These are phyloP conservation scores for Biston stratarius DNA, from an alignment of 2,888 invertebrate genomes.

Conservation along the genomic window DNA sequence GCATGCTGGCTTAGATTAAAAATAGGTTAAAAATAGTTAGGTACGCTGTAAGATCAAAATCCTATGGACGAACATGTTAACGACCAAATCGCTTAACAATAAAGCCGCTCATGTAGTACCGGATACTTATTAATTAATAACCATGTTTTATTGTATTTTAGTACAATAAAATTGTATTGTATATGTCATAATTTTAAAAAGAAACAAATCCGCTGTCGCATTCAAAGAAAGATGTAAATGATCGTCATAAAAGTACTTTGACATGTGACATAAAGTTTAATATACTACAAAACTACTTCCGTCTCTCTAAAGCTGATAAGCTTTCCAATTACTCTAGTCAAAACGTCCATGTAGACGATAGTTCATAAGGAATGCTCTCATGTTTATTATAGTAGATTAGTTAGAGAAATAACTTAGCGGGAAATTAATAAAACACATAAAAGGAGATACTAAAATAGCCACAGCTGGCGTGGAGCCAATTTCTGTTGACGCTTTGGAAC, in stretches of 20 bases:
- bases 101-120: too few relatives aligned
- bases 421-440: slow-evolving; percentile 83
- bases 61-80: too few relatives aligned
- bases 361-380: slow-evolving; percentile 29
- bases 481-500: slow-evolving; percentile 65
- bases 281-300: slow-evolving; percentile 4
- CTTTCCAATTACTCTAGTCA: slow-evolving; percentile 23
- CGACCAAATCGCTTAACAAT: too few relatives aligned
- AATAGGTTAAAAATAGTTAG: too few relatives aligned
- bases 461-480: slow-evolving; percentile 61
- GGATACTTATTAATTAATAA: too few relatives aligned
- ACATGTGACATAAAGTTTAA: background rate
- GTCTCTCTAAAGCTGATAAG: slow-evolving; percentile 9
- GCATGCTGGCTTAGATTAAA: too few relatives aligned
- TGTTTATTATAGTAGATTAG: slow-evolving; percentile 41
- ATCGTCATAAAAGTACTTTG: slow-evolving; percentile 3
- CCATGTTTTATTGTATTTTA: too few relatives aligned
- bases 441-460: slow-evolving; percentile 80
- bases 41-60: too few relatives aligned
- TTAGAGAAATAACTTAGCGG: slow-evolving; percentile 70
- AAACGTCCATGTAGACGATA: slow-evolving; percentile 23
- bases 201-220: background rate
- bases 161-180: too few relatives aligned
- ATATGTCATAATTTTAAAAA: background rate
- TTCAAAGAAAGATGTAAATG: background rate